Evolutionary conservation across 2,888 invertebrate species (phyloP), one percentile per base, ranked within the genome.

Genomic region (Ferrisia virgata): DNA sequence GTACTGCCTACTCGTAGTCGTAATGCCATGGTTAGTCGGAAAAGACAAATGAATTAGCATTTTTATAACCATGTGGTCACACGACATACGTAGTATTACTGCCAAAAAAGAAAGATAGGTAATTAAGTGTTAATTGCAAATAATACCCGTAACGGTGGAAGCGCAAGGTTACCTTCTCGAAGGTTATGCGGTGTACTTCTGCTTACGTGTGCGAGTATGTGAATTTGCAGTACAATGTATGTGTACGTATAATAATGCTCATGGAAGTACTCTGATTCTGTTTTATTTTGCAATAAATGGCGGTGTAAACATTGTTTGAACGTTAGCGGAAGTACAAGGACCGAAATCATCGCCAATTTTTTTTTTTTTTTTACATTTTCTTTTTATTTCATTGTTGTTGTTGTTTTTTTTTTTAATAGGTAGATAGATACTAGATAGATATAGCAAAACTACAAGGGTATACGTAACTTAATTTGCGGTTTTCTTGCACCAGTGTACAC

Each of bases 121-220:
- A 64, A 64, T 64, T 64, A 64, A 64, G 58, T 64, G 58, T 64
- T 13, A 64, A 64, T 64, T 64, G 28, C 58, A 28, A 64, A 64
- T 64, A 64, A 64, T 64, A 64, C 11, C 58, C 58, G 58, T 64
- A 64, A 64, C 58, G 58, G 58, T 64, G 58, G 58, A 64, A 64
- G 58, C 28, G 58, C 58, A 64, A 64, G 58, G 58, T 64, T 64
- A 64, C 58, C 28, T 64, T 64, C 58, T 5, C 9, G 58, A 64
- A 64, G 58, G 58, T 64, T 64, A 64, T 64, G 58, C 11, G 3
- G 47, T 47, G 18, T 47, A 43, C 15, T 11, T 43, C n/a, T 15
- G 43, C 15, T 15, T 43, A 47, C 18, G 47, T 47, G 18, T 18
- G n/a, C n/a, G n/a, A 18, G 47, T 47, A 47, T 18, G 3, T 47